Base-by-base conservation (phyloP, 2,797 vertebrate species). In the Margarornis squamiger region DNA sequence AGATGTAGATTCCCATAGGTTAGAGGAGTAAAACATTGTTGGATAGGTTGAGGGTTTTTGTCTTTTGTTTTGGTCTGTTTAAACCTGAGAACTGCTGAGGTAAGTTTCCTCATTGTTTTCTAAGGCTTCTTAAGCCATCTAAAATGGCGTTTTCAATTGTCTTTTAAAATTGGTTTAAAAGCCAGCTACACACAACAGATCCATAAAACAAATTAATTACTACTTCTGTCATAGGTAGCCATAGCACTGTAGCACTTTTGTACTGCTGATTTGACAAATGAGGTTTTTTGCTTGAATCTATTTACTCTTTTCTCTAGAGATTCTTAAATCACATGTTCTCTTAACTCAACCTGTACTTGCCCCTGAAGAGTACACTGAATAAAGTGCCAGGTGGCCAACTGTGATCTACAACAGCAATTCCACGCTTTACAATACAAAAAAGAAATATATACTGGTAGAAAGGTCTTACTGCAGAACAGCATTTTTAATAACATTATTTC, bases 181-280 rank as follows among this genome's bases (percentile, higher is more conserved):
- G 14, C 3, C 72, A 78, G 54, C 20, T 79, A 75, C 34, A 46
- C 46, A 93, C 55, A 92, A 90, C 65, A 89, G 57, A 59, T 30
- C 71, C 75, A 85, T 86, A 87, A 94, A 94, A 65, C 21, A 68
- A 88, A 63, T 59, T 45, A 52, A 84, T 92, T 85, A 65, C 52
- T 88, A 4, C 29, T 91, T 90, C 67, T 52, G 65, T 46, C 79
- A 74, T 2, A 62, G 46, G 63, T 30, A 90, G 39, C 38, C 68
- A 88, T 26, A 78, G 77, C 54, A 83, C 61, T 36, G 57, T 5
- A 73, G 45, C 9, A 65, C n/a, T 82, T 85, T 39, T 58, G 30
- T 58, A 92, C 21, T 52, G 39, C 6, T 43, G 15, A 48, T 74
- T 41, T 75, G 72, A 90, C 32, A 71, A 78, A 87, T 30, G 8